These are phyloP conservation scores for Xanthostigma xanthostigma DNA, from an alignment of 2,888 invertebrate genomes.

Conservation along the genomic window DNA sequence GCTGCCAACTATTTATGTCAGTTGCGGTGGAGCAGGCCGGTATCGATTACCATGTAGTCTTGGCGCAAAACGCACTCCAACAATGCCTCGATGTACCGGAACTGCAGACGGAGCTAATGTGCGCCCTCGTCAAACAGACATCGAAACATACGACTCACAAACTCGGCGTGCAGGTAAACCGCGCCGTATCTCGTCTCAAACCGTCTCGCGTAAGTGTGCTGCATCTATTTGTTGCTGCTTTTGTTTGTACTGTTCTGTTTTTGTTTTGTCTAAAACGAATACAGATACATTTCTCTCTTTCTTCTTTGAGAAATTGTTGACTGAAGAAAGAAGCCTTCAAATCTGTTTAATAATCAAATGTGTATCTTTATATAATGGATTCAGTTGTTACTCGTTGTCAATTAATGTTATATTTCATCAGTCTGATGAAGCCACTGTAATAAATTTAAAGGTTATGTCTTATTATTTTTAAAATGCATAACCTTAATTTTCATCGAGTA, in stretches of 20 bases:
- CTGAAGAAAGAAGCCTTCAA: too few species aligned
- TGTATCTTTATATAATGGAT: too few species aligned
- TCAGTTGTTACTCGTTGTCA: too few species aligned
- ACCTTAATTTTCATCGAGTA: too few species aligned
- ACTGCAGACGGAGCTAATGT: conserved; percentile 85
- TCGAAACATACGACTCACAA: conserved; percentile 63
- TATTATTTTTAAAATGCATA: too few species aligned
- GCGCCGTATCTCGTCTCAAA: conserved; percentile 7
- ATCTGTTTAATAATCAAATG: too few species aligned
- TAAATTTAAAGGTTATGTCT: too few species aligned
- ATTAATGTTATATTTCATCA: too few species aligned
- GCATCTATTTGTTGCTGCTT: conserved; percentile 30
- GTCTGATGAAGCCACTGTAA: too few species aligned
- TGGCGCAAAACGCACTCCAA: conserved; percentile 91
- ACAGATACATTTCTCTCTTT: too few species aligned
- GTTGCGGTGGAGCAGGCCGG: conserved; percentile 90
- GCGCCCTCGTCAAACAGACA: conserved; percentile 84
- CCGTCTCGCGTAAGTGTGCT: conserved; percentile 45
- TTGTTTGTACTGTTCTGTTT: conserved; percentile 20
- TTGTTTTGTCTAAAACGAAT: conserved; percentile 3
- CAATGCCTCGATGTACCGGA: conserved; percentile 81
- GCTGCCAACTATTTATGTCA: conserved; percentile 90
- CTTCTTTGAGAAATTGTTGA: too few species aligned
- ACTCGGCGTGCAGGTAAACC: conserved; percentile 36
- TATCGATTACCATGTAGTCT: conserved; percentile 92